phyloP scores from a whole-genome alignment of 2,797 vertebrate genomes.

The Enteromius treurensis region DNA sequence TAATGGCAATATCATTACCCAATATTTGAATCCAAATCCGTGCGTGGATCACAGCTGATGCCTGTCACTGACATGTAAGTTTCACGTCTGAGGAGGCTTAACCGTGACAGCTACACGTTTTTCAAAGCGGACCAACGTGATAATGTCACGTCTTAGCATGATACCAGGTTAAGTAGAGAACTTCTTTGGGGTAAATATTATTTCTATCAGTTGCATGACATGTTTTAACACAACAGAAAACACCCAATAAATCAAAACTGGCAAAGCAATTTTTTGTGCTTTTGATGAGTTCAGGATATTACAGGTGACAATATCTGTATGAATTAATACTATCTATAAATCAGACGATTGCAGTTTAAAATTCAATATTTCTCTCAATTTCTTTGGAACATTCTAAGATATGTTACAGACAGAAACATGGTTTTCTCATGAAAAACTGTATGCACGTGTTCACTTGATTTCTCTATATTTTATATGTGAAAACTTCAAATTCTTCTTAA shows the following conservation, averaged over 20 bases:
- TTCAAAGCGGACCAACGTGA: no score
- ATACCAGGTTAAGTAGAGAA: no score
- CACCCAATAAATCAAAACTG: not conserved
- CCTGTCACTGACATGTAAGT: no score
- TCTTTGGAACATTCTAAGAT: not conserved
- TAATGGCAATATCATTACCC: no score
- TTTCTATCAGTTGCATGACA: not conserved
- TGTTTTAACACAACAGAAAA: not conserved
- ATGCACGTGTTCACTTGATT: not conserved
- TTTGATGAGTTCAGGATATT: not conserved
- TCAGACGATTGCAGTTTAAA: not conserved
- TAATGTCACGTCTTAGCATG: no score
- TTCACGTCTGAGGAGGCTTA: no score
- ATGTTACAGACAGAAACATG: not conserved
- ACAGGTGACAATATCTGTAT: not conserved
- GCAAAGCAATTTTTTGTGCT: not conserved
- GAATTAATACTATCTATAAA: constrained; percentile 7
- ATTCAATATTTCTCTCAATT: not conserved
- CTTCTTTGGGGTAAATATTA: not conserved
- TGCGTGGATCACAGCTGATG: no score
- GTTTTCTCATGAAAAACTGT: not conserved
- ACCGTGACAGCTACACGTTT: no score
- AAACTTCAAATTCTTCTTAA: constrained; percentile 28
- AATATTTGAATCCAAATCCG: no score
- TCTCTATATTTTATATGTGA: not conserved